Evolutionary conservation across 2,888 invertebrate species (phyloP), one percentile per base, ranked within the genome.

Genomic region (Dynastes tityus): DNA sequence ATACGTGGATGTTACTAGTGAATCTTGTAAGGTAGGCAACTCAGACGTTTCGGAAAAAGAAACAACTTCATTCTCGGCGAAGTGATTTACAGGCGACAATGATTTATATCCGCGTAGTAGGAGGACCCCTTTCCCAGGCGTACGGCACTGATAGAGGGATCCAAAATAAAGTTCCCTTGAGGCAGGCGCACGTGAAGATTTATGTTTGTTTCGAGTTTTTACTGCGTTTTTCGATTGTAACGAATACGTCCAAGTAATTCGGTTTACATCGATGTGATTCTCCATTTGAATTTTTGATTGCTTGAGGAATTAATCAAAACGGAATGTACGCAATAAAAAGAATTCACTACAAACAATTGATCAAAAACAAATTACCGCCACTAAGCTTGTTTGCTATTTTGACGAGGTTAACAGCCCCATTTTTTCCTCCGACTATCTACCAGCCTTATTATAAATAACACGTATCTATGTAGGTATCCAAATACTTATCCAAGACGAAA

Each of bases 11-110:
- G 16, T 2, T 40, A 16, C 13, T 49, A 67, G n/a, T 65, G 65
- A 32, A 40, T 37, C 40, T 58, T 16, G 55, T 8, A 16, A 58
- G 8, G 55, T 45, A 45, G 11, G 45, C 11, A 45, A 11, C 63
- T 29, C 63, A 63, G 63, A 63, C 63, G 45, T 22, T 16, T 45
- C 40, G 9, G 16, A 45, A 67, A 67, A 67, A 67, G 65, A 80
- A 80, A 61, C 61, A 67, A 49, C 65, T 67, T 40, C 65, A 22
- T 80, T 84, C 83, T 84, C 83, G 83, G 16, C 55, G 82, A 84
- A 84, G 83, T 86, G 85, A 86, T 86, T 86, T 86, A 86, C 84
- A 84, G 83, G 85, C 82, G 85, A 85, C 85, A 83, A 84, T 85
- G 86, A 86, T 86, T 85, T 85, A 86, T 86, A 84, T 40, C 1